Evolutionary conservation across 2,888 invertebrate genomes (phyloP).

Genomic region (Stenodema calcarata): DNA sequence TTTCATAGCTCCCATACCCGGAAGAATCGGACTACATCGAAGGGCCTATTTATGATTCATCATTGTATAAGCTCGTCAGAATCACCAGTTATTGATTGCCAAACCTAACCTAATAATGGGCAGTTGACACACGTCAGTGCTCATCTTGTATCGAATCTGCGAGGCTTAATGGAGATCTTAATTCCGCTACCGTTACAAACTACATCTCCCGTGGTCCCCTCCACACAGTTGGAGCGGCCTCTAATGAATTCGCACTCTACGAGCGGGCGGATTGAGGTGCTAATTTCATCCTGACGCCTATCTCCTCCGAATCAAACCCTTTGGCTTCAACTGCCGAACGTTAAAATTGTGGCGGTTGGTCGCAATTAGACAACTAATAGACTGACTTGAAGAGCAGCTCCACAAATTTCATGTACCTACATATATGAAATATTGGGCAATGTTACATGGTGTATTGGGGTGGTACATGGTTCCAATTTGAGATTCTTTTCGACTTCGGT

Average conservation of each 20-base stretch:
- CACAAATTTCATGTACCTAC: too few species aligned
- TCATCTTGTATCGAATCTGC: not conserved
- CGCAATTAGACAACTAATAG: too few species aligned
- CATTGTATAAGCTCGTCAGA: too few species aligned
- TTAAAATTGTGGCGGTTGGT: not conserved
- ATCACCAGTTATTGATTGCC: not conserved
- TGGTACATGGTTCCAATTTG: too few species aligned
- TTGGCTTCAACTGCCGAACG: not conserved
- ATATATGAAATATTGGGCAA: too few species aligned
- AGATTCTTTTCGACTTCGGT: too few species aligned
- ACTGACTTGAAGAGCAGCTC: too few species aligned
- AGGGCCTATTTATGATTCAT: too few species aligned
- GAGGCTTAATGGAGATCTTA: not conserved
- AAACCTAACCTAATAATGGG: not conserved
- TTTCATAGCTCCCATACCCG: too few species aligned
- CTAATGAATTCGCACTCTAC: not conserved
- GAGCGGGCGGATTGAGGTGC: not conserved
- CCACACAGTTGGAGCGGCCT: not conserved
- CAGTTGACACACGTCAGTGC: not conserved
- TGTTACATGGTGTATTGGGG: too few species aligned
- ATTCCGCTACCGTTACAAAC: not conserved
- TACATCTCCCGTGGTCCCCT: not conserved
- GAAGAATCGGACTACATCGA: too few species aligned
- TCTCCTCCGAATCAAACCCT: not conserved
- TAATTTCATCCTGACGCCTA: not conserved